Conservation (phyloP, 2,797 vertebrate species). For the Percopsis omiscomaycus region DNA sequence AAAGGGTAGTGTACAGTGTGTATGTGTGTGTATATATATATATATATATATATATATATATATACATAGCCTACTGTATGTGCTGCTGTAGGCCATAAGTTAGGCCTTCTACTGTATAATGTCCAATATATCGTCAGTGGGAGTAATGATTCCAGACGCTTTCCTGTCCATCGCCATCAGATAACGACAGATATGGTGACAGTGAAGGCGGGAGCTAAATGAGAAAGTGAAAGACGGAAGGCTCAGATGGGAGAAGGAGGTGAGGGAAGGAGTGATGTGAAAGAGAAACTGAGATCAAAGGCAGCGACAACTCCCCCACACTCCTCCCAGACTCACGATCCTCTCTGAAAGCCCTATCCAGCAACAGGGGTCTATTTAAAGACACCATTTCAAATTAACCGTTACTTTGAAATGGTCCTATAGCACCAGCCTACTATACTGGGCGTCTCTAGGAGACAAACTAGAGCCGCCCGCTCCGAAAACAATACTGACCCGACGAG, state of each 20-base stretch:
- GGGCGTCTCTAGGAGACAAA: too few species aligned
- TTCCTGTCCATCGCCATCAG: too few species aligned
- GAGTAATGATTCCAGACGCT: not conserved
- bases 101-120: constrained; percentile 1
- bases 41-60: too few species aligned
- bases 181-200: not conserved
- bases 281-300: constrained; percentile 51
- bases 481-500: too few species aligned
- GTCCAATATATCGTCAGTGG: constrained; percentile 8
- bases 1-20: too few species aligned
- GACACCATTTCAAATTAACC: constrained; percentile 41
- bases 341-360: constrained; percentile 60
- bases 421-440: too few species aligned
- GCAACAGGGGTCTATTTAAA: constrained; percentile 78
- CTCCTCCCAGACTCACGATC: constrained; percentile 43
- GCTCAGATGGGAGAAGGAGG: constrained; percentile 19
- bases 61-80: too few species aligned
- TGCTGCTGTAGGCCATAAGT: constrained; percentile 14
- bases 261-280: constrained; percentile 49
- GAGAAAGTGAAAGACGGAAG: constrained; percentile 7
- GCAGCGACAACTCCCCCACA: constrained; percentile 39
- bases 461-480: too few species aligned
- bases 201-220: constrained; percentile 10
- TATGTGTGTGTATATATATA: too few species aligned
- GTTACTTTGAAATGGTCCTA: too few species aligned